Percentiles rank a stretch among this genome's conserved stretches.
phyloP scores from a whole-genome alignment of 1,140 invertebrate species.

The Hylyphantes graminicola region DNA sequence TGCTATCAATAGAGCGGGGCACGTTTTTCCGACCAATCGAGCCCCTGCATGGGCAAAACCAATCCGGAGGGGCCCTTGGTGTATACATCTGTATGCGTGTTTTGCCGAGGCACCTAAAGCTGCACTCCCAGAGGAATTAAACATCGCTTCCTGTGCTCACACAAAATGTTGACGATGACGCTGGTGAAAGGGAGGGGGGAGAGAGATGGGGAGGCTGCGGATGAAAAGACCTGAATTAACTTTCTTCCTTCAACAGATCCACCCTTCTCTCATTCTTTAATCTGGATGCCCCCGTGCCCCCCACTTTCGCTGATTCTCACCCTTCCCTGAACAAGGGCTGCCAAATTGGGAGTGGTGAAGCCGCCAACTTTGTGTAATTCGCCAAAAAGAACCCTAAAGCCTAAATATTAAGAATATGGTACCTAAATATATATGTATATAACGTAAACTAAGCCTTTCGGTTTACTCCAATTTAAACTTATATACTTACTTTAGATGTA shows the following conservation, averaged over 20 bases:
- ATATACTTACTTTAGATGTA: no score
- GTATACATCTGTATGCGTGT: slow-evolving; percentile 57
- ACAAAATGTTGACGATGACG: slow-evolving; percentile 52
- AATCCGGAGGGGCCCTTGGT: slow-evolving; percentile 16
- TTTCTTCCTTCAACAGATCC: slow-evolving; percentile 37
- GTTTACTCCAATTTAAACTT: no score
- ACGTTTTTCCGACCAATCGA: slow-evolving; percentile 55
- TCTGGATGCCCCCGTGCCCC: not conserved
- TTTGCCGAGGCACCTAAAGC: slow-evolving; percentile 38
- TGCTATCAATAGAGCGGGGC: slow-evolving; percentile 46
- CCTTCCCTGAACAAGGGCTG: no score
- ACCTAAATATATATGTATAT: no score
- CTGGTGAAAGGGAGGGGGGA: slow-evolving; percentile 3
- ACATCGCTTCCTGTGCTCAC: slow-evolving; percentile 47
- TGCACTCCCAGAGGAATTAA: slow-evolving; percentile 52
- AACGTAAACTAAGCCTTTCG: no score
- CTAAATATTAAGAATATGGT: no score
- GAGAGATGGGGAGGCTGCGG: not conserved
- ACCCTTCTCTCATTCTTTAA: slow-evolving; percentile 39
- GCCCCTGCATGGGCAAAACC: slow-evolving; percentile 3
- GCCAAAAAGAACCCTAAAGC: no score
- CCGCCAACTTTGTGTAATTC: no score
- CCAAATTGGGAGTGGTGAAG: no score
- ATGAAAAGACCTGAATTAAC: slow-evolving; percentile 48
- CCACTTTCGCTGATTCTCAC: not conserved